Percentiles rank a stretch among this genome's conserved stretches.
These are phyloP conservation scores for Branchipolynoe longqiensis DNA, from an alignment of 2,888 invertebrate species.

Conservation along the genomic window DNA sequence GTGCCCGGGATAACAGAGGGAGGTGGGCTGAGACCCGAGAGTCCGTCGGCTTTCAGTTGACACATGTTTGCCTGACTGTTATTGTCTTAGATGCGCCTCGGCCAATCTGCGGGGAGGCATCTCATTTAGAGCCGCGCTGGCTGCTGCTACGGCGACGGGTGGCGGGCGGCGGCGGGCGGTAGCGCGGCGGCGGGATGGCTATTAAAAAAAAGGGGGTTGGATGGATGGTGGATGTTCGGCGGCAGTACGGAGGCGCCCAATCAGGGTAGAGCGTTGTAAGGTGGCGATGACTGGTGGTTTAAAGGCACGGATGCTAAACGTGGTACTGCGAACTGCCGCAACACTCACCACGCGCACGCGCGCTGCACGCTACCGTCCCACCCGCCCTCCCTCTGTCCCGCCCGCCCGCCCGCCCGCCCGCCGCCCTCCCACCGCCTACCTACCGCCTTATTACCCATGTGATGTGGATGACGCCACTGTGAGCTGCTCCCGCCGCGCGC, in stretches of 20 bases:
- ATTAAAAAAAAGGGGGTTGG: not conserved
- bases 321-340: not conserved
- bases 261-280: not conserved
- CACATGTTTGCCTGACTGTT: conserved; percentile 47
- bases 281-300: not conserved
- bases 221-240: not conserved
- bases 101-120: conserved; percentile 44
- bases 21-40: not conserved
- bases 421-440: conserved; percentile 1
- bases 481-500: conserved; percentile 7
- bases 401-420: not conserved
- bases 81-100: conserved; percentile 53
- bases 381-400: not conserved
- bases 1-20: not conserved
- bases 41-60: conserved; percentile 38
- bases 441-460: not conserved
- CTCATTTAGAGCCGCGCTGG: conserved; percentile 35
- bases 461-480: not conserved
- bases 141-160: not conserved
- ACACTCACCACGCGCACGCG: not conserved
- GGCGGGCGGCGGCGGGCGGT: not conserved
- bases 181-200: not conserved
- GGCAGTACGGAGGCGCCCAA: not conserved
- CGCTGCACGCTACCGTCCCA: not conserved
- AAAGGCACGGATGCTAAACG: conserved; percentile 19